Conservation (phyloP, 2,113 vertebrate species). For the Plestiodon gilberti region DNA sequence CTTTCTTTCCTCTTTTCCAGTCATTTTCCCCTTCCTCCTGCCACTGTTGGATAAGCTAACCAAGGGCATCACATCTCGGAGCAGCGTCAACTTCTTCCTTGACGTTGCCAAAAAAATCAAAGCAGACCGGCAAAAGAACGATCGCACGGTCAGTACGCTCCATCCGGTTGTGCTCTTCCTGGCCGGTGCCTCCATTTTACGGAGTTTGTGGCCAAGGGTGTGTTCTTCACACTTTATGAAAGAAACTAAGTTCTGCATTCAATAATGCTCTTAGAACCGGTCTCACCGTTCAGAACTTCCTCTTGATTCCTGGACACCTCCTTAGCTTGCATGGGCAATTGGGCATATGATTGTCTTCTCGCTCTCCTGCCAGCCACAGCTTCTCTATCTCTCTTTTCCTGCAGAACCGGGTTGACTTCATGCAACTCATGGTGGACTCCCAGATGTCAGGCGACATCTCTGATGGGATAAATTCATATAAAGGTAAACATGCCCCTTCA, state of each 20-base stretch:
- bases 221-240: not conserved
- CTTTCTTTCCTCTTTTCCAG: conserved; percentile 57
- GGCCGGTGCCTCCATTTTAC: too few species aligned
- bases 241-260: not conserved
- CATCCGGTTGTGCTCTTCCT: not conserved
- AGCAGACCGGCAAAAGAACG: conserved; percentile 48
- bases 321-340: not conserved
- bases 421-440: conserved; percentile 84
- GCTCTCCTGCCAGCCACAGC: not conserved
- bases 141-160: conserved; percentile 46
- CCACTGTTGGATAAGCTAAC: conserved; percentile 73
- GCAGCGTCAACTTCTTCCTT: conserved; percentile 70
- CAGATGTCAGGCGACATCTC: conserved; percentile 62
- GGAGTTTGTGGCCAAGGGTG: too few species aligned
- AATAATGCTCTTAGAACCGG: too few species aligned
- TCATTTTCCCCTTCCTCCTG: conserved; percentile 72
- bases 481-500: conserved; percentile 35
- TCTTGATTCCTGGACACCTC: not conserved
- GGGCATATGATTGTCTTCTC: not conserved
- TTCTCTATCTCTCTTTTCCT: conserved; percentile 2
- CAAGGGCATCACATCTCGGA: conserved; percentile 61
- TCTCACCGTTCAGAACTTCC: not conserved
- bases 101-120: conserved; percentile 75
- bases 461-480: not conserved
- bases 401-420: conserved; percentile 81